Percentiles rank a stretch among this genome's conserved stretches.
phyloP scores from a whole-genome alignment of 2,797 vertebrate species.

The Artibeus lituratus region DNA sequence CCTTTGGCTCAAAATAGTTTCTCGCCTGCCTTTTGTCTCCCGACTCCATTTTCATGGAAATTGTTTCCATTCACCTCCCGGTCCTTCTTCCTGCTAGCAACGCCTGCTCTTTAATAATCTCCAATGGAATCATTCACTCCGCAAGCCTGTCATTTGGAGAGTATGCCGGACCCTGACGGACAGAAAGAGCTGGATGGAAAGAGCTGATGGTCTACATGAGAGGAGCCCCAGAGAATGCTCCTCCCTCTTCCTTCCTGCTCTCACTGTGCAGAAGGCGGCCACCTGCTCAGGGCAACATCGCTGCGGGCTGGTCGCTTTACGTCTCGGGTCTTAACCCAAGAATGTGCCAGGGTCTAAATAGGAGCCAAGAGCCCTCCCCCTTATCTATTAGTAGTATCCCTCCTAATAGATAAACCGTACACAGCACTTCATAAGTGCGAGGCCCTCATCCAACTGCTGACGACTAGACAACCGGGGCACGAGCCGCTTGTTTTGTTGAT shows the following conservation, averaged over 20 bases:
- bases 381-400: too few species aligned
- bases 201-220: background rate
- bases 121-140: constrained; percentile 16
- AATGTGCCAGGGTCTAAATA: background rate
- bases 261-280: rapidly evolving
- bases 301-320: background rate
- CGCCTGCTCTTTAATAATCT: constrained; percentile 52
- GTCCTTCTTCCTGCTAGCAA: constrained; percentile 52
- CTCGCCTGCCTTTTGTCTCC: constrained; percentile 72
- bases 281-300: rapidly evolving
- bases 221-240: background rate
- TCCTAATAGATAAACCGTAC: background rate
- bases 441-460: background rate
- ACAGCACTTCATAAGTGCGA: background rate
- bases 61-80: constrained; percentile 62
- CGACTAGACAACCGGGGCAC: background rate
- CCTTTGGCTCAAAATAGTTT: constrained; percentile 80
- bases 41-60: constrained; percentile 71
- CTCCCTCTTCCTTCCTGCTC: too few species aligned
- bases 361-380: too few species aligned
- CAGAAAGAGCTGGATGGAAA: background rate
- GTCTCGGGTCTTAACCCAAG: constrained; percentile 16
- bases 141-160: background rate
- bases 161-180: background rate
- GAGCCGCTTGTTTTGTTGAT: background rate